Evolutionary conservation across 2,113 vertebrate species (phyloP), one percentile per base, ranked within the genome.

Genomic region (Oncorhynchus masou): DNA sequence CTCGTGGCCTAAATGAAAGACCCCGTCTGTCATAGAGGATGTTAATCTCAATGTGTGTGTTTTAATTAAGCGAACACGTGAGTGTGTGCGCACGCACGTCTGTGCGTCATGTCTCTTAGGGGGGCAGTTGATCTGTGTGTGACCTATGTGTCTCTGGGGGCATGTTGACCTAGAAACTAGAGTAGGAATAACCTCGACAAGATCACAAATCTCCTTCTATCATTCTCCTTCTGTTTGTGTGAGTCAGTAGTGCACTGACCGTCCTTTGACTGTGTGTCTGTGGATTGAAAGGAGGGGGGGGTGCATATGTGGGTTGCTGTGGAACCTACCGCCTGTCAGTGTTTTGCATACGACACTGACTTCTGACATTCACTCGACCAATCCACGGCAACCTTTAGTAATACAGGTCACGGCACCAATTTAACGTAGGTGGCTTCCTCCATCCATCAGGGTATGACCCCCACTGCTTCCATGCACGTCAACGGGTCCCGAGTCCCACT

Each of bases 121-220:
- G 13, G 22, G 25, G 13, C 13, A 13, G 22, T 2, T 31, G 65
- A 67, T 67, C 65, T 27, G 25, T 79, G 78, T 77, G 81, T 75
- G 78, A 80, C 74, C 78, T 77, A 68, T 77, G 74, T 74, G 48
- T 80, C 75, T 71, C 16, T 57, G 75, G 71, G 70, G 76, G 59
- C 54, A 77, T 68, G 74, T 67, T 83, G 81, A 83, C 81, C 81
- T 77, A 80, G 78, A 83, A 83, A 80, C 59, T 60, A 74, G 71
- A 79, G 59, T 67, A 80, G 75, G 71, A 68, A 83, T 83, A 79
- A 77, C 80, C 78, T 71, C 71, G 77, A 79, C 81, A 80, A 74
- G 62, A 83, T 77, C 78, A 78, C 78, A 80, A 80, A 80, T 83
- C 75, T 80, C 75, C 80, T 71, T 77, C 74, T 80, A 68, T 74